Evolutionary conservation across 2,113 vertebrate genomes (phyloP), one percentile per base, ranked within the genome.

Genomic region (Rhabdornis inornatus): DNA sequence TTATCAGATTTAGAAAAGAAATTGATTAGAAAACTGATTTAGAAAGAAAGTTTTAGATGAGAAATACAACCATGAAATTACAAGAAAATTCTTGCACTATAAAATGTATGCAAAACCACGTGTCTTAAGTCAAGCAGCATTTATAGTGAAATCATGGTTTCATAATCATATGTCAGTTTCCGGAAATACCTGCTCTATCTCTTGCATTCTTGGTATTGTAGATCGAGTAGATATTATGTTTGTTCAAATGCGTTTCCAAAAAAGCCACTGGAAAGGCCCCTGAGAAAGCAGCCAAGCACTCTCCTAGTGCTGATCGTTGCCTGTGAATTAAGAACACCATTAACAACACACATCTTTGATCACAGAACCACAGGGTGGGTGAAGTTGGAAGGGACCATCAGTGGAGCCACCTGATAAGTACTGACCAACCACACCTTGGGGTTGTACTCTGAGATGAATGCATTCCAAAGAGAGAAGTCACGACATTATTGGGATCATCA

Each of bases 181-280:
- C 47, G 35, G 15, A 79, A 87, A 90, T 98, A 99, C 99, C 99
- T 96, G 98, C 93, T 97, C 98, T 98, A 45, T 99, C 99, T 87
- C 98, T 97, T 0, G 98, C 94, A 82, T 98, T 98, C 97, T 98
- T 99, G 22, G 97, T 98, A 90, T 99, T 99, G 97, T 99, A 99
- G 97, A 99, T 98, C 47, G 99, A 99, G 96, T 98, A 98, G 71
- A 92, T 93, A 86, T 99, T 99, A 93, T 99, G 98, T 70, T 98
- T 99, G 97, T 99, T 98, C 35, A 99, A 98, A 68, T 99, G 98
- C 76, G 98, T 99, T 97, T 99, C 99, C 68, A 99, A 97, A 96
- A 99, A 99, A 9, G 99, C 99, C 39, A 99, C 99, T 9, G 99
- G 99, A 60, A 99, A 99, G 28, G 99, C 99, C 52, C 98, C 98